Evolutionary conservation across 2,113 vertebrate species (phyloP).

Genomic region (Chaetura pelagica): DNA sequence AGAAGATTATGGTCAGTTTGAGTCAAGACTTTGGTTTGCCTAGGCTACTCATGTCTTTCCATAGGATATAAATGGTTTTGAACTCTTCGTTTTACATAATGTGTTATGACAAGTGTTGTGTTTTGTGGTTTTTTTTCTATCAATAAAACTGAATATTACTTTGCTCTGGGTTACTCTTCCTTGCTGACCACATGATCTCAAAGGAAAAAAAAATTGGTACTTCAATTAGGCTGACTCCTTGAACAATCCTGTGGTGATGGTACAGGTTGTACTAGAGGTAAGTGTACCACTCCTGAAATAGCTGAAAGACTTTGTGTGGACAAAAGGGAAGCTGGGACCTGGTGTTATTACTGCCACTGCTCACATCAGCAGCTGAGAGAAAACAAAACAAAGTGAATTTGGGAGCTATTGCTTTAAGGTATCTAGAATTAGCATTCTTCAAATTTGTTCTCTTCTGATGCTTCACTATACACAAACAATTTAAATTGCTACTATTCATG

Average conservation of each 20-base stretch:
- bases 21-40: not conserved
- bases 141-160: not conserved
- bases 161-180: not conserved
- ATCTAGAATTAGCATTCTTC: not conserved
- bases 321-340: not conserved
- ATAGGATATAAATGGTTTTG: not conserved
- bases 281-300: not conserved
- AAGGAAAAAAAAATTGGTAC: not conserved
- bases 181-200: not conserved
- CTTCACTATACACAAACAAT: not conserved
- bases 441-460: not conserved
- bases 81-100: not conserved
- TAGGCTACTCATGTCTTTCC: not conserved
- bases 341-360: not conserved
- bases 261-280: not conserved
- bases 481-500: not conserved
- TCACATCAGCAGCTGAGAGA: not conserved
- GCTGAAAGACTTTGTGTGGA: not conserved
- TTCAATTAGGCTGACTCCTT: not conserved
- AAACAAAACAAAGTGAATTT: not conserved
- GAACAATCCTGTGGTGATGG: not conserved
- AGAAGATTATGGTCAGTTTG: accelerated
- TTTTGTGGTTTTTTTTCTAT: not conserved
- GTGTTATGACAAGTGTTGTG: not conserved
- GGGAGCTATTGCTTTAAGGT: not conserved